A percentile compares a stretch with the other conserved stretches of the same genome.
phyloP scores from a whole-genome alignment of 2,888 invertebrate genomes.

The Crematogaster levior region DNA sequence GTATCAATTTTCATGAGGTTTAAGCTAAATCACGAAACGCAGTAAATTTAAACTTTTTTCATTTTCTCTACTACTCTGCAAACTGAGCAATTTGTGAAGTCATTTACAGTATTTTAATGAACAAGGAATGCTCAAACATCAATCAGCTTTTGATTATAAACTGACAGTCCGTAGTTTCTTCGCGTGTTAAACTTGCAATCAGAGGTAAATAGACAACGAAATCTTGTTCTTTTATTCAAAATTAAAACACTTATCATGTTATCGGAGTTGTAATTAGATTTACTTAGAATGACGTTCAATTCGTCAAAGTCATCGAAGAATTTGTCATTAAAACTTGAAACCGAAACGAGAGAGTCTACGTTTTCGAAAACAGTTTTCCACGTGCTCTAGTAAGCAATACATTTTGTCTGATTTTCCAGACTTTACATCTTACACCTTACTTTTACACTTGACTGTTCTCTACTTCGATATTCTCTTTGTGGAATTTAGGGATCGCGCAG shows the following conservation, averaged over 20 bases:
- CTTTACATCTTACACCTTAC: too few relatives aligned
- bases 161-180: neutral
- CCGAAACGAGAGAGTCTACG: neutral
- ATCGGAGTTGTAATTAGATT: neutral
- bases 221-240: neutral
- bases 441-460: constrained; percentile 15
- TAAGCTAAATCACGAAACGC: constrained; percentile 14
- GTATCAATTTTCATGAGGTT: constrained; percentile 35
- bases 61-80: neutral
- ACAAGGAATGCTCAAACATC: neutral
- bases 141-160: neutral
- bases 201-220: neutral
- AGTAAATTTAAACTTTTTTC: constrained; percentile 40
- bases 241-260: neutral
- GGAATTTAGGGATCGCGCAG: constrained; percentile 22
- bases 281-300: neutral
- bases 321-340: constrained; percentile 8
- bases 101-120: constrained; percentile 1
- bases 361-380: neutral
- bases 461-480: constrained; percentile 8
- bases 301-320: constrained; percentile 9
- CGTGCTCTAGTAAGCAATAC: neutral
- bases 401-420: neutral
- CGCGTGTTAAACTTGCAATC: neutral
- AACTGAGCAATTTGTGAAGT: neutral